A percentile compares a stretch with the other conserved stretches of the same genome.
Conservation (phyloP, 2,888 invertebrate genomes). For the Taphrorychus bicolor region DNA sequence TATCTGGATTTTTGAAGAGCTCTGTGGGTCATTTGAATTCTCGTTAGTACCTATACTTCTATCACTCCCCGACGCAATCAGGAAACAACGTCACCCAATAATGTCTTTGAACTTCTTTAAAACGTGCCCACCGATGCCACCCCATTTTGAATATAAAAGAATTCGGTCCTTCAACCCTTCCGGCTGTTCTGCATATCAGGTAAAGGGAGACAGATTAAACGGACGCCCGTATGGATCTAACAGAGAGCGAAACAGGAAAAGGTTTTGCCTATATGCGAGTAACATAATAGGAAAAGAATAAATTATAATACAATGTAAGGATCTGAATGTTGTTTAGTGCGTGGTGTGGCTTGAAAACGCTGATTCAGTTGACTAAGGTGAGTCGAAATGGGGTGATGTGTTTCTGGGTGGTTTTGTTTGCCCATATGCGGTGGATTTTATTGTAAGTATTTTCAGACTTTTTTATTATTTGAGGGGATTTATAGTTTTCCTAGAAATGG, state of each 20-base stretch:
- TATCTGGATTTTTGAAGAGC: conserved; percentile 36
- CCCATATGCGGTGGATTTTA: not conserved
- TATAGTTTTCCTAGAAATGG: too few relatives aligned
- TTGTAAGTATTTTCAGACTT: not conserved
- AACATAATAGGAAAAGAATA: conserved; percentile 41
- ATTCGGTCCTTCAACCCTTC: conserved; percentile 41
- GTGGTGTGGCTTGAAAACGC: conserved; percentile 33
- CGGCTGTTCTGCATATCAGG: conserved; percentile 39
- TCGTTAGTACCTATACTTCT: not conserved
- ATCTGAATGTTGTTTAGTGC: conserved; percentile 26
- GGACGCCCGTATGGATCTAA: conserved; percentile 25
- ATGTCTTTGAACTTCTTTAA: conserved; percentile 6
- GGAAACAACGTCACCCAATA: not conserved
- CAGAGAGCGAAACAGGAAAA: conserved; percentile 42
- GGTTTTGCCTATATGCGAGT: conserved; percentile 40
- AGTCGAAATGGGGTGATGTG: not conserved
- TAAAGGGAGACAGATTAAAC: conserved; percentile 39
- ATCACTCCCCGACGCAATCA: not conserved
- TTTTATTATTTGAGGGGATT: too few relatives aligned
- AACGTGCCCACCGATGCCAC: conserved; percentile 15
- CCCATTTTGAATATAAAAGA: conserved; percentile 34
- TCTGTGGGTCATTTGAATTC: conserved; percentile 33
- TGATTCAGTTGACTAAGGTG: conserved; percentile 18
- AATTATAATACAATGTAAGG: conserved; percentile 38
- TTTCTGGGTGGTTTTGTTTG: not conserved